Conservation (phyloP, 92 coral and sea anemone genomes). For the Diadumene lineata region DNA sequence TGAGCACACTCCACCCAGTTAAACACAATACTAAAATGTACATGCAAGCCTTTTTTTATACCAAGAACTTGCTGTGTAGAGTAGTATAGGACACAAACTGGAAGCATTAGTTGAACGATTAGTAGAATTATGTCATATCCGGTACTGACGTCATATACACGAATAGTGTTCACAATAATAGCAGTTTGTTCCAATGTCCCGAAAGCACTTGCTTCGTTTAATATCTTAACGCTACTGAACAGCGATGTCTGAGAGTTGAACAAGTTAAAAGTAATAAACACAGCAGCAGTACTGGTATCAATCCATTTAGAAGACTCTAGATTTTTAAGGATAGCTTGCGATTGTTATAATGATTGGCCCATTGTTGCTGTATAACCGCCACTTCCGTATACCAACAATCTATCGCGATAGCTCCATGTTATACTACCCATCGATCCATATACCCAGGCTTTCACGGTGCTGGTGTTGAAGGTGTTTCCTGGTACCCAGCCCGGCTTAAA, state of each 20-base stretch:
- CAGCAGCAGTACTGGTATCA: conserved; percentile 39
- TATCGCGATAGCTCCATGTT: conserved; percentile 22
- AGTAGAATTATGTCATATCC: conserved; percentile 51
- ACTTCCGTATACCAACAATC: conserved; percentile 7
- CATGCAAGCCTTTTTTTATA: conserved; percentile 12
- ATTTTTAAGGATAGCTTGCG: conserved; percentile 8
- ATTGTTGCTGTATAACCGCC: conserved; percentile 57
- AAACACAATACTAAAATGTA: conserved; percentile 38
- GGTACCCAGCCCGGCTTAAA: conserved; percentile 45
- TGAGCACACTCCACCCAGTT: conserved; percentile 48
- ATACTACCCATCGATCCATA: conserved; percentile 11
- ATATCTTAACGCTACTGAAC: conserved; percentile 40
- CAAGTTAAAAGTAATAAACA: conserved; percentile 46
- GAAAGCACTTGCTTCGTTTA: conserved; percentile 36
- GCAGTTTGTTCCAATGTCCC: conserved; percentile 33
- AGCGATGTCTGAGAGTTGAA: conserved; percentile 51
- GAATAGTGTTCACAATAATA: conserved; percentile 30
- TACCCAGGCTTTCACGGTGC: conserved; percentile 44
- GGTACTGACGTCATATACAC: conserved; percentile 43
- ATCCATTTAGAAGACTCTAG: conserved; percentile 34
- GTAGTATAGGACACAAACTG: conserved; percentile 43
- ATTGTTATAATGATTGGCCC: conserved; percentile 20
- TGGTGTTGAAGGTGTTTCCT: conserved; percentile 2
- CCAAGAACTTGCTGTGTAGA: conserved; percentile 15
- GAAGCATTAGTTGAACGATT: conserved; percentile 41